A percentile compares a stretch with the other conserved stretches of the same genome.
Evolutionary conservation across 2,797 vertebrate genomes (phyloP).

Genomic region (Amphiprion clarkii): DNA sequence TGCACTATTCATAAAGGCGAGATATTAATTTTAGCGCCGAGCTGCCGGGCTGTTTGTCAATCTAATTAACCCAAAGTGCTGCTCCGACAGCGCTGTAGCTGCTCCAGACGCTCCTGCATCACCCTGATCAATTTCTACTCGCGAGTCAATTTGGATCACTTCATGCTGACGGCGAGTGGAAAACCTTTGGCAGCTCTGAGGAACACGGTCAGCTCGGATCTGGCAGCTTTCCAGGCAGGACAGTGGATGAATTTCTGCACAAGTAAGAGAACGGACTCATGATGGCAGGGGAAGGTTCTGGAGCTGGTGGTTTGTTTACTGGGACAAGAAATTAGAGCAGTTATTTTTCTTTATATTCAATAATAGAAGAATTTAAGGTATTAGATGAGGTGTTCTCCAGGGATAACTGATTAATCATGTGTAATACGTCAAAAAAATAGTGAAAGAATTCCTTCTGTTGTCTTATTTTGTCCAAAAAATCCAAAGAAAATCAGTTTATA

Average conservation of each 20-base stretch:
- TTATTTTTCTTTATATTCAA: too few species aligned
- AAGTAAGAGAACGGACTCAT: too few species aligned
- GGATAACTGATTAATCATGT: not conserved
- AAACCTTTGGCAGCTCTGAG: conserved; percentile 38
- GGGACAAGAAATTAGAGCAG: too few species aligned
- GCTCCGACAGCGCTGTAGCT: conserved; percentile 26
- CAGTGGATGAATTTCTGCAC: conserved; percentile 32
- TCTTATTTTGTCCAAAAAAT: too few species aligned
- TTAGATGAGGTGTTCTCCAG: too few species aligned
- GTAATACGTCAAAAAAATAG: too few species aligned
- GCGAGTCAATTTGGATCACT: conserved; percentile 56
- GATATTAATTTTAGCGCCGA: conserved; percentile 33
- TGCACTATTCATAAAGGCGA: not conserved
- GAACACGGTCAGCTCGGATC: conserved; percentile 35
- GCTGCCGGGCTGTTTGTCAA: conserved; percentile 39
- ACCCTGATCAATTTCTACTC: conserved; percentile 66
- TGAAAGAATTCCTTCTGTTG: too few species aligned
- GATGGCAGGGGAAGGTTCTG: too few species aligned
- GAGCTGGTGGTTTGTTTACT: too few species aligned
- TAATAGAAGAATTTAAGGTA: too few species aligned
- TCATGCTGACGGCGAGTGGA: conserved; percentile 52
- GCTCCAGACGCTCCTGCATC: conserved; percentile 39
- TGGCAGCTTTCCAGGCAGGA: conserved; percentile 25
- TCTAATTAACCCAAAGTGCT: conserved; percentile 54
- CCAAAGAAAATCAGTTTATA: too few species aligned